A percentile compares a stretch with the other conserved stretches of the same genome.
These are phyloP conservation scores for Oreochromis spilurus DNA, from an alignment of 2,113 vertebrate genomes.

Conservation along the genomic window DNA sequence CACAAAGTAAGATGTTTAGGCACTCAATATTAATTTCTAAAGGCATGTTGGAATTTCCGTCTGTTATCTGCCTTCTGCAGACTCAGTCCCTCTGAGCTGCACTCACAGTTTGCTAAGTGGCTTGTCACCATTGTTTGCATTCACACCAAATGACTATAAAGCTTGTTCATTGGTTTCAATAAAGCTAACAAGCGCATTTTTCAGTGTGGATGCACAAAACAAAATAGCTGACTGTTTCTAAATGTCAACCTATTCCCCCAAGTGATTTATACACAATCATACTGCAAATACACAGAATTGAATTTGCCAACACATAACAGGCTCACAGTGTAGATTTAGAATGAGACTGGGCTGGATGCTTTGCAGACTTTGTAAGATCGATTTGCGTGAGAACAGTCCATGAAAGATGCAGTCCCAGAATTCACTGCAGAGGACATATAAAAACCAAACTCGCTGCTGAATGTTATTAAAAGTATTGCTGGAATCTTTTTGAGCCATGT, in stretches of 20 bases:
- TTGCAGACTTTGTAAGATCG: not conserved
- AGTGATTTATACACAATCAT: conserved; percentile 5
- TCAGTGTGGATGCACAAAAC: not conserved
- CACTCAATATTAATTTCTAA: not conserved
- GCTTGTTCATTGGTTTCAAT: not conserved
- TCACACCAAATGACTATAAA: conserved; percentile 32
- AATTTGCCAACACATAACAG: not conserved
- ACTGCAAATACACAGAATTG: not conserved
- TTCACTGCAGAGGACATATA: conserved; percentile 1
- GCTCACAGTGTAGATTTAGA: not conserved
- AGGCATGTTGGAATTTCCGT: not conserved
- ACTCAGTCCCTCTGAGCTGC: not conserved
- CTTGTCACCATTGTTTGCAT: conserved; percentile 38
- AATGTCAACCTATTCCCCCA: conserved; percentile 50
- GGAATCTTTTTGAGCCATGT: not conserved
- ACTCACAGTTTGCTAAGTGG: conserved; percentile 16
- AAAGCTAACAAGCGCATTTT: conserved; percentile 18
- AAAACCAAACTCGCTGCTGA: not conserved
- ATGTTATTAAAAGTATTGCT: not conserved
- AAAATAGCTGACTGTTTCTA: not conserved
- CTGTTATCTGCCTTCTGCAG: conserved; percentile 50
- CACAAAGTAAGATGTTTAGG: not conserved
- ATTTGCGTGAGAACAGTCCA: not conserved
- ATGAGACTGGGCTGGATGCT: not conserved
- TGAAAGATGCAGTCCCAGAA: not conserved